Conservation (phyloP, 2,797 vertebrate species). For the Nannoperca australis region DNA sequence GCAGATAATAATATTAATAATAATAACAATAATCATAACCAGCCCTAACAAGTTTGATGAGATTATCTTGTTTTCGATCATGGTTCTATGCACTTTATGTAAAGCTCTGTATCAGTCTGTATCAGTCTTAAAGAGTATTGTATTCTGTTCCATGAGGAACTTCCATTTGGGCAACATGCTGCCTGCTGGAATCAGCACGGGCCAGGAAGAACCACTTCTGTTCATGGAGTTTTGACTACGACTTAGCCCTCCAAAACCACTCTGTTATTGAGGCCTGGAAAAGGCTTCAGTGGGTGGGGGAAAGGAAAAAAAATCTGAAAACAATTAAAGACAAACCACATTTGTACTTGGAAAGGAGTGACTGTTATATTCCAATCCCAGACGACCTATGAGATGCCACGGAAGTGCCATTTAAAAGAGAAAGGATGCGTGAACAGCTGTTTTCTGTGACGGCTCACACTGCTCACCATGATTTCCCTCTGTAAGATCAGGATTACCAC, state of each 20-base stretch:
- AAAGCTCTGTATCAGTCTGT: slow-evolving; percentile 1
- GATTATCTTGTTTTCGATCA: too few relatives aligned
- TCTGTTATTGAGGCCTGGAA: slow-evolving; percentile 76
- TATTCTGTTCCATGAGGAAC: slow-evolving; percentile 36
- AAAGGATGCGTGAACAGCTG: slow-evolving; percentile 86
- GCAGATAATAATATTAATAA: neutral
- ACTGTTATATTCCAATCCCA: slow-evolving; percentile 78
- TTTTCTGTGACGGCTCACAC: slow-evolving; percentile 79
- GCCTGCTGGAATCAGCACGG: slow-evolving; percentile 48
- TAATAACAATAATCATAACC: too few relatives aligned
- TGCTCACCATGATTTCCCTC: slow-evolving; percentile 78
- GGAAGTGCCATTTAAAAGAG: slow-evolving; percentile 84
- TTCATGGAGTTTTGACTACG: slow-evolving; percentile 72
- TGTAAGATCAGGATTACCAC: slow-evolving; percentile 72
- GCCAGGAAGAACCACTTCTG: slow-evolving; percentile 63
- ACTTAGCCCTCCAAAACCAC: slow-evolving; percentile 72
- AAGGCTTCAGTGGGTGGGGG: slow-evolving; percentile 53
- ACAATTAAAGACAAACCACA: slow-evolving; percentile 83
- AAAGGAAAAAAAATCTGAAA: slow-evolving; percentile 80
- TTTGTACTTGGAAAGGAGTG: slow-evolving; percentile 82
- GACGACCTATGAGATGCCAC: slow-evolving; percentile 78
- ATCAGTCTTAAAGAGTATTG: slow-evolving; percentile 32
- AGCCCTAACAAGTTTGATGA: too few relatives aligned
- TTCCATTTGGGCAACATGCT: slow-evolving; percentile 43
- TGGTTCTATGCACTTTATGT: too few relatives aligned